phyloP scores from a whole-genome alignment of 2,888 invertebrate species.

The Scrobipalpa atriplicella region DNA sequence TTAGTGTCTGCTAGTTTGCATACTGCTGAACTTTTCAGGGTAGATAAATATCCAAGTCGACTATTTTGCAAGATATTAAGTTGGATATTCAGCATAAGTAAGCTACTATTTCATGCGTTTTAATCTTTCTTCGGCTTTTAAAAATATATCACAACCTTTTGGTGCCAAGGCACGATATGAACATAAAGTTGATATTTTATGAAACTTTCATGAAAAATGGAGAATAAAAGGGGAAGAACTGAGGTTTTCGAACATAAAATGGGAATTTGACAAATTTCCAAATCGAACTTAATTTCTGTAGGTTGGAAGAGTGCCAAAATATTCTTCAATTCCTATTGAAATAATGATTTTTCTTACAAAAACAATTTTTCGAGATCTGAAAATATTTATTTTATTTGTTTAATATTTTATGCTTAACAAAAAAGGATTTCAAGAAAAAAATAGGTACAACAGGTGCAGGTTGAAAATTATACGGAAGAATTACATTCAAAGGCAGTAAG shows the following conservation, averaged over 20 bases:
- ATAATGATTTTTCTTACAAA: not conserved
- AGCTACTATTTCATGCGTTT: not conserved
- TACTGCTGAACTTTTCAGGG: slow-evolving; percentile 10
- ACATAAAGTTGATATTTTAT: not conserved
- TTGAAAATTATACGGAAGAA: too few relatives aligned
- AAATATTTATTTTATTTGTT: not conserved
- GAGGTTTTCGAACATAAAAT: not conserved
- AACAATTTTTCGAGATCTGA: not conserved
- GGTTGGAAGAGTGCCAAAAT: not conserved
- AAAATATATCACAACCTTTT: not conserved
- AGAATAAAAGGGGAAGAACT: not conserved
- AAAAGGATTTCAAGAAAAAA: too few relatives aligned
- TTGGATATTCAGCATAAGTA: not conserved
- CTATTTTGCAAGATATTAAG: not conserved
- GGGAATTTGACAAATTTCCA: not conserved
- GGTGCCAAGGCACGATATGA: not conserved
- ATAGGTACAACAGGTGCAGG: too few relatives aligned
- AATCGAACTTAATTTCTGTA: not conserved
- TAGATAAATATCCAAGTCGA: not conserved
- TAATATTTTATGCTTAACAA: too few relatives aligned
- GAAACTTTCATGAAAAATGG: not conserved
- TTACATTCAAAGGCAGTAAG: too few relatives aligned
- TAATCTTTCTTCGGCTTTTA: not conserved
- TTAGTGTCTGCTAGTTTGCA: slow-evolving; percentile 10
- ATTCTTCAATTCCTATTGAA: not conserved